These are phyloP conservation scores for Molossus alvarezi DNA, from an alignment of 2,797 vertebrate genomes.

Conservation along the genomic window DNA sequence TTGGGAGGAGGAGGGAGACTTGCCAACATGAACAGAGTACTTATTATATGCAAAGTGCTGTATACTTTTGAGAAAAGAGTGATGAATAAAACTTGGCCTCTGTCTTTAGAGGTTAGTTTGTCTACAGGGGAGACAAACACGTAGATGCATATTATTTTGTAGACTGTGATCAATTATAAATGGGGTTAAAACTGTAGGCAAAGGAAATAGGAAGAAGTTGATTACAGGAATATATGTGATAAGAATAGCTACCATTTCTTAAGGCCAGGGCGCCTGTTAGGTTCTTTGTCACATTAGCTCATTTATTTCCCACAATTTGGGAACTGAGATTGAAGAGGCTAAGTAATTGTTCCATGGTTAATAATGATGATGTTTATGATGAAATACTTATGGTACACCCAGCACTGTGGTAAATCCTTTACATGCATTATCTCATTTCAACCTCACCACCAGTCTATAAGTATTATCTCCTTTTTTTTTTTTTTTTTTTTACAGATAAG, in stretches of 20 bases:
- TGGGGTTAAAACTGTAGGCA: conserved; percentile 17
- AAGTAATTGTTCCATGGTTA: neutral
- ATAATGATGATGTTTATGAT: neutral
- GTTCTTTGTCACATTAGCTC: neutral
- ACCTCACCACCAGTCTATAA: neutral
- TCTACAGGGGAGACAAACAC: neutral
- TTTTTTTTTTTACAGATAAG: neutral
- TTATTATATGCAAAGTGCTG: neutral
- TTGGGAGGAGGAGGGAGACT: neutral
- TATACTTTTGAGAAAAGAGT: conserved; percentile 23
- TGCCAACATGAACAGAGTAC: neutral
- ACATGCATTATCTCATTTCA: conserved; percentile 22
- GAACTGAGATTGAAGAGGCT: neutral
- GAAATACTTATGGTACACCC: neutral
- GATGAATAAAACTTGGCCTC: neutral
- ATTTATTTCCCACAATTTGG: neutral
- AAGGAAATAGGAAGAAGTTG: neutral
- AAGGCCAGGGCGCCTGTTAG: neutral
- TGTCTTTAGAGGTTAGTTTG: neutral
- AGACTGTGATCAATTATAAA: neutral
- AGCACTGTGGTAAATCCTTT: neutral
- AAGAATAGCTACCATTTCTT: neutral
- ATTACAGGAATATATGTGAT: neutral
- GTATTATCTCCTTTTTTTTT: neutral
- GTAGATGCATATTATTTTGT: neutral